These are phyloP conservation scores for Chionoecetes opilio DNA, from an alignment of 1,140 invertebrate species.

Conservation along the genomic window DNA sequence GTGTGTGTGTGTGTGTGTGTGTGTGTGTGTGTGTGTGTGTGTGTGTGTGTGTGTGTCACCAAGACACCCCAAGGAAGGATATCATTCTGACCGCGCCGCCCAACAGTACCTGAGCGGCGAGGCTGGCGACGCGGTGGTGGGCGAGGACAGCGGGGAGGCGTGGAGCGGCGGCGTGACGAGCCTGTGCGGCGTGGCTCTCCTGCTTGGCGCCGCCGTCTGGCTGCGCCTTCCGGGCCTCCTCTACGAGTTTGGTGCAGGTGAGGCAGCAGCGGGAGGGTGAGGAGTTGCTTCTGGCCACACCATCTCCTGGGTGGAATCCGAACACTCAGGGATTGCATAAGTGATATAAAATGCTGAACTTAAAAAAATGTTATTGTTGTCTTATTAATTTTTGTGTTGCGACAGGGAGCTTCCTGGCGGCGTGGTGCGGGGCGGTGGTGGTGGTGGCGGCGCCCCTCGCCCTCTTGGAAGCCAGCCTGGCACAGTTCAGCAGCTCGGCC, in stretches of 20 bases:
- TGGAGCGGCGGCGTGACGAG: slow-evolving; percentile 71
- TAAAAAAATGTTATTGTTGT: neutral
- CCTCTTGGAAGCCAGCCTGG: slow-evolving; percentile 74
- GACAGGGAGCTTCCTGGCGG: slow-evolving; percentile 76
- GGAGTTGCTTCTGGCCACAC: too few relatives aligned
- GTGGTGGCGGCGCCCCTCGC: slow-evolving; percentile 70
- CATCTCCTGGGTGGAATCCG: too few relatives aligned
- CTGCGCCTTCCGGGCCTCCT: slow-evolving; percentile 71
- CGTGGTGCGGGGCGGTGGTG: slow-evolving; percentile 67
- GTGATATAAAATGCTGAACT: neutral
- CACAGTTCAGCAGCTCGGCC: slow-evolving; percentile 80
- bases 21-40: neutral
- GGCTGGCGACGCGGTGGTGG: slow-evolving; percentile 41
- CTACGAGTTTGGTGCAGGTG: slow-evolving; percentile 76
- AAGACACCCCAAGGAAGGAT: neutral
- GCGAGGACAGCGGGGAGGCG: slow-evolving; percentile 68
- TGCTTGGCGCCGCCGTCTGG: slow-evolving; percentile 71
- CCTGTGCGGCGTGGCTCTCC: slow-evolving; percentile 64
- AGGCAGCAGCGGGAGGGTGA: neutral
- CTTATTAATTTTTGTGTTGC: too few relatives aligned
- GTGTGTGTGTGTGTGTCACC: neutral
- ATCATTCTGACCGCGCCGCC: neutral
- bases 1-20: neutral
- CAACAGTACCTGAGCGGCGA: slow-evolving; percentile 74
- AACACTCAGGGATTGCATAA: too few relatives aligned